Evolutionary conservation across 2,113 vertebrate species (phyloP).

Genomic region (Oncorhynchus keta): DNA sequence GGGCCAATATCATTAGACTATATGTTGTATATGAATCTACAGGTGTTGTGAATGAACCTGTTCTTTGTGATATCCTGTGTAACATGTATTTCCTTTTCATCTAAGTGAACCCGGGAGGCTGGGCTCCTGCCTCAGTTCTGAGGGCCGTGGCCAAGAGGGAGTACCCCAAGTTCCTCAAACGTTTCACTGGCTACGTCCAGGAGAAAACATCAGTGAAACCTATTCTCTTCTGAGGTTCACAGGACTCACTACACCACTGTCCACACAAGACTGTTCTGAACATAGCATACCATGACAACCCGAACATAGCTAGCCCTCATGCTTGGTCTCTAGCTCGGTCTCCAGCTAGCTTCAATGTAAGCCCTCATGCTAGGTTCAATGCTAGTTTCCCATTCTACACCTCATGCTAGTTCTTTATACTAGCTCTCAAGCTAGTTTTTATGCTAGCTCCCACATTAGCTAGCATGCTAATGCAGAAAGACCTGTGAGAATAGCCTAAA

Average conservation of each 20-base stretch:
- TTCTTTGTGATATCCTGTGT: not conserved
- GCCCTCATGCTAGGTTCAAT: not conserved
- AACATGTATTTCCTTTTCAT: not conserved
- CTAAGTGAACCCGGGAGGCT: constrained; percentile 90
- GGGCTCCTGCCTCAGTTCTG: constrained; percentile 88
- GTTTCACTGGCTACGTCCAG: constrained; percentile 94
- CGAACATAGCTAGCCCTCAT: not conserved
- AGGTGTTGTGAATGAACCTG: not conserved
- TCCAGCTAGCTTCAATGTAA: no score
- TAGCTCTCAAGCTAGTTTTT: not conserved
- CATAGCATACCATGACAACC: not conserved
- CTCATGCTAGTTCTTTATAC: no score
- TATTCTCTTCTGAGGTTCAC: constrained; percentile 79
- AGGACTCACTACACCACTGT: not conserved
- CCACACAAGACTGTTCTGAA: not conserved
- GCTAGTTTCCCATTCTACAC: not conserved
- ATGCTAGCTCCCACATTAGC: constrained; percentile 3
- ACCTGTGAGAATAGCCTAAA: constrained; percentile 15
- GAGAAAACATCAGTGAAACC: constrained; percentile 89
- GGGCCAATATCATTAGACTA: not conserved
- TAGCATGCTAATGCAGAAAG: constrained; percentile 19
- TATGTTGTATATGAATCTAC: not conserved
- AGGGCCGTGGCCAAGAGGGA: constrained; percentile 93
- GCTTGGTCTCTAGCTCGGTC: not conserved
- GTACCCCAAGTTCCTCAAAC: constrained; percentile 96